phyloP scores from a whole-genome alignment of 2,888 invertebrate genomes.

The Megaustenia siamemsis region DNA sequence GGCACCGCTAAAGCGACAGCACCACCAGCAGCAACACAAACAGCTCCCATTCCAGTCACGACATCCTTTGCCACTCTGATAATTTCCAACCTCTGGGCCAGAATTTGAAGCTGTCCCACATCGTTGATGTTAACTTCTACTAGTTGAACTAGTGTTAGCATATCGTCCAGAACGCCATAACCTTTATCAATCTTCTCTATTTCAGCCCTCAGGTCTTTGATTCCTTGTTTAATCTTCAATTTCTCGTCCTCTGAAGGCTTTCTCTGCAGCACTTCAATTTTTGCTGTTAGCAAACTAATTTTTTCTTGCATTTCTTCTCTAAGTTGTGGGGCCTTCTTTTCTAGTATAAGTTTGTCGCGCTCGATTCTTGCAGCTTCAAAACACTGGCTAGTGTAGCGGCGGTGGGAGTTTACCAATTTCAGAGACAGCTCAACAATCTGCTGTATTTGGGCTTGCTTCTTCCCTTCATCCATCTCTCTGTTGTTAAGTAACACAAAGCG shows the following conservation, averaged over 20 bases:
- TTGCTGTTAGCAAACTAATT: neutral
- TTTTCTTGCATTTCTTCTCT: neutral
- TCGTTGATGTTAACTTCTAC: neutral
- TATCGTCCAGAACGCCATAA: neutral
- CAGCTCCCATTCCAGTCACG: too few species aligned
- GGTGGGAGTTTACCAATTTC: neutral
- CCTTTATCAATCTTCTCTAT: neutral
- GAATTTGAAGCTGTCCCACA: too few species aligned
- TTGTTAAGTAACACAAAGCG: neutral
- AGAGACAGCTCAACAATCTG: neutral
- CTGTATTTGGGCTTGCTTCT: neutral
- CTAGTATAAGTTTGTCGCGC: neutral
- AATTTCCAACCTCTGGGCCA: too few species aligned
- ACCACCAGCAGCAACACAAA: too few species aligned
- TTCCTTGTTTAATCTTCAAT: neutral
- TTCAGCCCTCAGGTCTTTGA: neutral
- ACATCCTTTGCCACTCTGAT: too few species aligned
- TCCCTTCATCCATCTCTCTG: neutral
- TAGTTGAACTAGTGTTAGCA: neutral
- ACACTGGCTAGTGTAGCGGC: neutral
- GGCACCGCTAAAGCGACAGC: too few species aligned
- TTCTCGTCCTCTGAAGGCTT: neutral
- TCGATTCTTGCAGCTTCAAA: neutral
- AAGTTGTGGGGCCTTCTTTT: neutral
- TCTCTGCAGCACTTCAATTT: neutral